phyloP scores from a whole-genome alignment of 2,113 vertebrate species.

The Physeter macrocephalus region DNA sequence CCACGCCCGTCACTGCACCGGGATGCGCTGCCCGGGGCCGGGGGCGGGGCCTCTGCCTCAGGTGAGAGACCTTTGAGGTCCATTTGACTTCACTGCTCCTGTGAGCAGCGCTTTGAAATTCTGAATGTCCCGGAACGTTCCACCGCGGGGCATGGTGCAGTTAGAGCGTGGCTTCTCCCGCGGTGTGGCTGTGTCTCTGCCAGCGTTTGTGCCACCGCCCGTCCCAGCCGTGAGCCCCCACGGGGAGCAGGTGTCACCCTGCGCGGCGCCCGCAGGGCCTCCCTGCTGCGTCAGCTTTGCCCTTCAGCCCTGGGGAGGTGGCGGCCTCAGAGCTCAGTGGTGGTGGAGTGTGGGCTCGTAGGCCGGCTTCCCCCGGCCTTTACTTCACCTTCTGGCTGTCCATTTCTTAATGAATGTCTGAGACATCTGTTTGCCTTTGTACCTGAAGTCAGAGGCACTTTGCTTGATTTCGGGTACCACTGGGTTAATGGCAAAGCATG shows the following conservation, averaged over 20 bases:
- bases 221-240: fast-evolving
- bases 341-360: fast-evolving
- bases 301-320: not conserved
- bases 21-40: fast-evolving
- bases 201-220: fast-evolving
- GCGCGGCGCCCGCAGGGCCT: fast-evolving
- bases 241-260: not conserved
- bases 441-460: no score
- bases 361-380: not conserved
- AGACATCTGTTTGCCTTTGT: no score
- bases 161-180: not conserved
- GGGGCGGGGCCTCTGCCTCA: not conserved
- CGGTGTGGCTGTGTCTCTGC: no score
- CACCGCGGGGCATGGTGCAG: fast-evolving
- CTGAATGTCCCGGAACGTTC: fast-evolving
- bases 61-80: fast-evolving
- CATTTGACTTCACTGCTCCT: fast-evolving
- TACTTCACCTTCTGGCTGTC: fast-evolving
- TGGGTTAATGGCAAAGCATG: not conserved
- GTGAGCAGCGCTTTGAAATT: fast-evolving
- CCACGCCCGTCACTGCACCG: fast-evolving
- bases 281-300: fast-evolving
- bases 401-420: not conserved
- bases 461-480: not conserved
- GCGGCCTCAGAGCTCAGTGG: fast-evolving